Evolutionary conservation across 2,113 vertebrate genomes (phyloP), one percentile per base, ranked within the genome.

Genomic region (Ceuthmochares aereus): DNA sequence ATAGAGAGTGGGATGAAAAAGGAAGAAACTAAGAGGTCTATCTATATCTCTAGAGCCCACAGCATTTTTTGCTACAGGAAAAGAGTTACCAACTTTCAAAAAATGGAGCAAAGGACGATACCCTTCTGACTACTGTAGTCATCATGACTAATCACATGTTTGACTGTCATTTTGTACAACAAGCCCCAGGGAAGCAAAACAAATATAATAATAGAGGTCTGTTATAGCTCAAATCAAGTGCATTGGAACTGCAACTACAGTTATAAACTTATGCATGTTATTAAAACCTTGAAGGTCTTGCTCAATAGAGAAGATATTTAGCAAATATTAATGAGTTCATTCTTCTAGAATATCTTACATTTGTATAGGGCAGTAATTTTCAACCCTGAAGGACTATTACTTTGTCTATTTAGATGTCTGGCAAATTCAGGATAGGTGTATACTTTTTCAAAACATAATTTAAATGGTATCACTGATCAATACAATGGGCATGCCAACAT

Each of bases 81-180:
- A 95, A 73, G 92, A 90, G 17, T 74, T 55, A 47, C 3, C 12
- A 92, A 23, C 45, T 79, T 90, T 83, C 60, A 84, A 88, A 68
- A 92, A 93, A 43, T 30, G 68, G 84, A 90, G 55, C 25, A 60
- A 77, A 81, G 52, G 27, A 93, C n/a, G 43, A 62, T 58, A 56
- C 43, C 29, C 17, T 84, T 23, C 82, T 84, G 72, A 60, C 75
- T 67, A 59, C 37, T 69, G 8, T 18, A 73, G 69, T 86, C 87
- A 87, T 87, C 64, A 58, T 85, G 94, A 90, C 87, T 93, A 97
- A 94, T 95, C 95, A 89, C 47, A 59, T 77, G 78, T 96, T 91
- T 95, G 91, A 90, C 89, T 90, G 82, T 73, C 81, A 86, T 72
- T 95, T 94, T 96, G 56, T 89, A 64, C 79, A 94, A 51, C 87